Evolutionary conservation across 2,888 invertebrate genomes (phyloP).

Genomic region (Harpalus rufipes): DNA sequence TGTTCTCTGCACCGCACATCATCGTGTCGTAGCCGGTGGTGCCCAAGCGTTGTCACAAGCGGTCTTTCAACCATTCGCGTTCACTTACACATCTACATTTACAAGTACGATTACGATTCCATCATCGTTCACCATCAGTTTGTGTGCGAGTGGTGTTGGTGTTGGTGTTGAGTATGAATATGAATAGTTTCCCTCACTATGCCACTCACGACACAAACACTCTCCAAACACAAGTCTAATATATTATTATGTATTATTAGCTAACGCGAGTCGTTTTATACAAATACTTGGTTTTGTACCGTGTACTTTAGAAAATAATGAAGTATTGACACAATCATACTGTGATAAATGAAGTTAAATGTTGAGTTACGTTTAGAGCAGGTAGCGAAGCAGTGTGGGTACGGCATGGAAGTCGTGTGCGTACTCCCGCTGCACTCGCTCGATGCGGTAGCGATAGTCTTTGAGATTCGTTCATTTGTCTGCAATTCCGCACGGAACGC

Average conservation of each 20-base stretch:
- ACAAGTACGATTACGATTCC: conserved; percentile 57
- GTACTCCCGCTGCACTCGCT: conserved; percentile 47
- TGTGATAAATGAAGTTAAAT: conserved; percentile 85
- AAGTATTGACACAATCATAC: conserved; percentile 79
- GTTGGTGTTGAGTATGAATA: background rate
- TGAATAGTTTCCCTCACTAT: background rate
- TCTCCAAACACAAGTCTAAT: conserved; percentile 63
- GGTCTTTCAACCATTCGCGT: conserved; percentile 65
- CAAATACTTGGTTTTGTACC: conserved; percentile 75
- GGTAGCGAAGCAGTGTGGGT: conserved; percentile 68
- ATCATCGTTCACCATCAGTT: conserved; percentile 56
- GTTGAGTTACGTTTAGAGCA: conserved; percentile 81
- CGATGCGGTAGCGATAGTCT: conserved; percentile 77
- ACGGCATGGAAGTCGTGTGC: conserved; percentile 16
- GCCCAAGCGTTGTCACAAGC: conserved; percentile 72
- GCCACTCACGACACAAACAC: conserved; percentile 55
- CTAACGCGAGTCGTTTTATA: conserved; percentile 73
- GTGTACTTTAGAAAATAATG: conserved; percentile 74
- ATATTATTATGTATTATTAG: conserved; percentile 65
- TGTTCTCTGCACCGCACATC: conserved; percentile 97
- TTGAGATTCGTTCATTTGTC: conserved; percentile 81
- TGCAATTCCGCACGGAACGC: conserved; percentile 78
- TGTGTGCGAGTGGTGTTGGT: conserved; percentile 57
- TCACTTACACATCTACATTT: conserved; percentile 55
- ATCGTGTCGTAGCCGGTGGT: conserved; percentile 90